Conservation (phyloP, 2,888 invertebrate species). For the Oligia fasciuncula region DNA sequence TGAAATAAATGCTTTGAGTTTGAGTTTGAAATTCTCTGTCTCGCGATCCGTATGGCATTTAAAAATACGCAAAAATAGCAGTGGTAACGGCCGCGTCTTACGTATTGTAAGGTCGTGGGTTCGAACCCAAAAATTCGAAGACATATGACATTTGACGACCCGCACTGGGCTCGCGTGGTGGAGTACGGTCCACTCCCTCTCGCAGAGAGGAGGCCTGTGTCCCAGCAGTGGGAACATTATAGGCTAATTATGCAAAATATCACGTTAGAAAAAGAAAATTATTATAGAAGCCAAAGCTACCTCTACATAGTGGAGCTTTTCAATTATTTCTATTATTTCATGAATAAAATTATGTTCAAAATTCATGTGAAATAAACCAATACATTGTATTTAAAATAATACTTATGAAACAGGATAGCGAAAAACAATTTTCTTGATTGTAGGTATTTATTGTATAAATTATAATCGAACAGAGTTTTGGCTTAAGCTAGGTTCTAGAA, state of each 20-base stretch:
- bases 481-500: too few species aligned
- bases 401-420: too few species aligned
- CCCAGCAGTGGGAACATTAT: neutral
- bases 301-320: neutral
- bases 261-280: neutral
- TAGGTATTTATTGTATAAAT: too few species aligned
- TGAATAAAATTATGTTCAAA: neutral
- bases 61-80: slow-evolving; percentile 5
- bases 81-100: neutral
- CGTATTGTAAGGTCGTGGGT: neutral
- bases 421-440: too few species aligned
- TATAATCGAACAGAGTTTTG: too few species aligned
- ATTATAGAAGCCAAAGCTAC: neutral
- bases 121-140: neutral
- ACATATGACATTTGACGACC: neutral
- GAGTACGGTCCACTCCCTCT: neutral
- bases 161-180: too few species aligned
- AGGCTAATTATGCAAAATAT: neutral
- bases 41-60: neutral
- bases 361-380: too few species aligned
- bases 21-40: slow-evolving; percentile 20
- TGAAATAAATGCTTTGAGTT: too few species aligned
- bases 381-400: too few species aligned
- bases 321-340: slow-evolving; percentile 3
- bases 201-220: neutral